These are phyloP conservation scores for Galago senegalensis DNA, from an alignment of 2,797 vertebrate genomes.

Conservation along the genomic window DNA sequence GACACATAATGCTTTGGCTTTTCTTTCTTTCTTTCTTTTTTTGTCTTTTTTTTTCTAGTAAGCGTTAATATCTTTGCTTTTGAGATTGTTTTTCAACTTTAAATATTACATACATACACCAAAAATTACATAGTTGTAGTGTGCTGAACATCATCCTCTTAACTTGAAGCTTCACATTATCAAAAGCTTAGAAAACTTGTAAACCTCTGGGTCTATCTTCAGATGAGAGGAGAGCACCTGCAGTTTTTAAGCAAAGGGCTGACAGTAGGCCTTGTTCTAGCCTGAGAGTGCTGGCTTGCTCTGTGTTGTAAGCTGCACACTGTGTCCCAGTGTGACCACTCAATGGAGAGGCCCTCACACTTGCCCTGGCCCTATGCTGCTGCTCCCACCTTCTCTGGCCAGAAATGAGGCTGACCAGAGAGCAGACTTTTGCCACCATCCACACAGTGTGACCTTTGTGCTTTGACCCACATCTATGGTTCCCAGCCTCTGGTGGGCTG, in stretches of 20 bases:
- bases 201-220: constrained; percentile 88
- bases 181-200: constrained; percentile 91
- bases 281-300: neutral
- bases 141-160: constrained; percentile 90
- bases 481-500: no score
- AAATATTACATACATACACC: constrained; percentile 95
- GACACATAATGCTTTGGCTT: constrained; percentile 98
- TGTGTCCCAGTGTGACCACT: neutral
- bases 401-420: neutral
- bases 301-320: neutral
- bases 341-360: neutral
- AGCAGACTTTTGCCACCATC: neutral
- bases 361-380: neutral
- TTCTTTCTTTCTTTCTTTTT: constrained; percentile 79
- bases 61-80: constrained; percentile 88
- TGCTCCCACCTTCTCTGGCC: neutral
- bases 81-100: constrained; percentile 90
- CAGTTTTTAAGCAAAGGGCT: neutral
- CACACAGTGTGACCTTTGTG: neutral
- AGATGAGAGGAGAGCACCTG: constrained; percentile 37
- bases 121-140: constrained; percentile 91
- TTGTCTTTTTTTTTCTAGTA: constrained; percentile 71
- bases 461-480: no score
- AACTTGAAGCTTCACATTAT: constrained; percentile 93
- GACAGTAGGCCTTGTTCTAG: neutral